These are phyloP conservation scores for Epinotia brunnichana DNA, from an alignment of 2,888 invertebrate species.

Conservation along the genomic window DNA sequence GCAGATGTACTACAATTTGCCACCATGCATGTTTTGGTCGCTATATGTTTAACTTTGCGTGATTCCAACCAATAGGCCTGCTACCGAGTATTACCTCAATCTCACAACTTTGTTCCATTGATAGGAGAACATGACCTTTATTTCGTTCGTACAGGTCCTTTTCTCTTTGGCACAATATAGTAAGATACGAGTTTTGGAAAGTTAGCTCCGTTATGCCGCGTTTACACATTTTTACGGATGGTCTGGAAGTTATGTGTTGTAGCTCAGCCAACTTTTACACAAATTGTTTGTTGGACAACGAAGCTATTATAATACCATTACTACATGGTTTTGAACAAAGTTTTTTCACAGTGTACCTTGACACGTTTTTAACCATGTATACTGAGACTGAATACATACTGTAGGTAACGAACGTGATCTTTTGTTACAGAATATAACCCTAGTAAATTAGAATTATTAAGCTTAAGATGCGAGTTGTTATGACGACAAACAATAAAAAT, in stretches of 20 bases:
- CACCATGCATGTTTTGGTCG: constrained; percentile 48
- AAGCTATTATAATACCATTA: constrained; percentile 35
- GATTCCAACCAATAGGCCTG: constrained; percentile 63
- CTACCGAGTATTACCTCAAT: background rate
- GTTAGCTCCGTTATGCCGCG: constrained; percentile 51
- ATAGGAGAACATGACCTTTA: background rate
- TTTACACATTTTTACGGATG: constrained; percentile 64
- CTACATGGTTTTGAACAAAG: constrained; percentile 29
- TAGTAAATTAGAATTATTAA: background rate
- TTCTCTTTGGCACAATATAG: background rate
- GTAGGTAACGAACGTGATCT: background rate
- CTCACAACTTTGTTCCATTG: background rate
- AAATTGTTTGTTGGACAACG: constrained; percentile 56
- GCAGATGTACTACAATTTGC: constrained; percentile 25
- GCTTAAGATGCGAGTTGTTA: constrained; percentile 5
- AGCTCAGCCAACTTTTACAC: constrained; percentile 55
- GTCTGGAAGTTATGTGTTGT: constrained; percentile 62
- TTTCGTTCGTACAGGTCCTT: background rate
- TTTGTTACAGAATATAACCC: too few relatives aligned
- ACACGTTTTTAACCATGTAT: constrained; percentile 1
- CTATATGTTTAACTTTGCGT: constrained; percentile 59
- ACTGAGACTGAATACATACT: background rate
- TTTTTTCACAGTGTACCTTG: constrained; percentile 14
- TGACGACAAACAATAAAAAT: constrained; percentile 23
- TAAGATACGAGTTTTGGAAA: constrained; percentile 3